A percentile compares a stretch with the other conserved stretches of the same genome.
phyloP scores from a whole-genome alignment of 2,888 invertebrate species.

The Eueremaeus valkanovi region DNA sequence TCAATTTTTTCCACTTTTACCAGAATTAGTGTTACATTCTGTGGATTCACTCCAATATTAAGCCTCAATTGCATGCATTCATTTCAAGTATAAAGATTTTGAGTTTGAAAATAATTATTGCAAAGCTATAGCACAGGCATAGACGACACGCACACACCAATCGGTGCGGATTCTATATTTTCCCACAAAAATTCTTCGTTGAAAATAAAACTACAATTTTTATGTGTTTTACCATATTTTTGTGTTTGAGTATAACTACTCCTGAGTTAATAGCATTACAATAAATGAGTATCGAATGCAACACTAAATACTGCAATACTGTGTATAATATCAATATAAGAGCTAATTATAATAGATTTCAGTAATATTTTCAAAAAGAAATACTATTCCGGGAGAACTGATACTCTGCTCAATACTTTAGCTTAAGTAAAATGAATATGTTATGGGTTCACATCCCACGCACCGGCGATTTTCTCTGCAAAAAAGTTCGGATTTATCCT shows the following conservation, averaged over 20 bases:
- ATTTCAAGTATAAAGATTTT: conserved; percentile 17
- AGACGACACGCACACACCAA: conserved; percentile 23
- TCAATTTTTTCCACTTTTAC: background rate
- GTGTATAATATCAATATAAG: too few relatives aligned
- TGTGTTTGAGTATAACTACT: background rate
- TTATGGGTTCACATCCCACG: conserved; percentile 23
- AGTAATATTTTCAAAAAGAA: background rate
- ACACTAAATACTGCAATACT: conserved; percentile 7
- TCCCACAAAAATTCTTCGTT: too few relatives aligned
- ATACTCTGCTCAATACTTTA: background rate
- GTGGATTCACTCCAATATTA: conserved; percentile 24
- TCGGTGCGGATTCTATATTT: background rate
- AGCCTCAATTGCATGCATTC: background rate
- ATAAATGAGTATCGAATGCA: background rate
- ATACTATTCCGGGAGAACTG: background rate
- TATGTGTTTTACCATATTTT: conserved; percentile 17
- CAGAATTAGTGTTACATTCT: background rate
- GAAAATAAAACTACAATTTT: conserved; percentile 24
- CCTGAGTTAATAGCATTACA: conserved; percentile 14
- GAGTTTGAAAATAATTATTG: conserved; percentile 21
- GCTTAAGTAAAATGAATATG: background rate
- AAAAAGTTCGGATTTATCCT: conserved; percentile 29
- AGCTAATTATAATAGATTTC: conserved; percentile 28
- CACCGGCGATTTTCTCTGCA: conserved; percentile 2
- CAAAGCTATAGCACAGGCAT: background rate